Evolutionary conservation across 2,797 vertebrate genomes (phyloP).

Genomic region (Glyptemys insculpta): DNA sequence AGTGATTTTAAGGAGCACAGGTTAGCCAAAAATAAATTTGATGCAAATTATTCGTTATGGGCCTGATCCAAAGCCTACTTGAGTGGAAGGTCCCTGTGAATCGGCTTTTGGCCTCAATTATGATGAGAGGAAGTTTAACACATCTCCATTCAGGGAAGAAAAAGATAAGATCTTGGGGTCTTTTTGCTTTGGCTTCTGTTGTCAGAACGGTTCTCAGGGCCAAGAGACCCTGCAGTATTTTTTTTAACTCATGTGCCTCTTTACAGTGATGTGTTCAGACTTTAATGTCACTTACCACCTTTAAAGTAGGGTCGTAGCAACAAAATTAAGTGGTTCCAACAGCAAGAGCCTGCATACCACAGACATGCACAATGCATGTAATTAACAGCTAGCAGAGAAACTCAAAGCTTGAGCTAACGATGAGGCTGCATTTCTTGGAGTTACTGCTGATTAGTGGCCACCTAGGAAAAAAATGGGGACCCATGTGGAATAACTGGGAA

Average conservation of each 20-base stretch:
- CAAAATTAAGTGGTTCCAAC: not conserved
- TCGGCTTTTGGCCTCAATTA: not conserved
- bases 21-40: not conserved
- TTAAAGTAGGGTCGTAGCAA: not conserved
- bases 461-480: not conserved
- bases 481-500: not conserved
- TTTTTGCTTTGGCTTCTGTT: not conserved
- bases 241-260: not conserved
- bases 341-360: not conserved
- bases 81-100: not conserved
- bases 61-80: not conserved
- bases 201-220: not conserved
- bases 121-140: not conserved
- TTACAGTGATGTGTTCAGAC: not conserved
- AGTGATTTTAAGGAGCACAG: not conserved
- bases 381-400: not conserved
- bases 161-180: accelerated
- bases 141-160: not conserved
- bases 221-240: accelerated
- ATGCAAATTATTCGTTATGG: accelerated
- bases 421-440: conserved; percentile 3
- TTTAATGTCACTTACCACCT: not conserved
- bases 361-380: accelerated
- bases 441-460: not conserved
- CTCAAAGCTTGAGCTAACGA: not conserved